Evolutionary conservation across 2,113 vertebrate genomes (phyloP).

Genomic region (Athene noctua): DNA sequence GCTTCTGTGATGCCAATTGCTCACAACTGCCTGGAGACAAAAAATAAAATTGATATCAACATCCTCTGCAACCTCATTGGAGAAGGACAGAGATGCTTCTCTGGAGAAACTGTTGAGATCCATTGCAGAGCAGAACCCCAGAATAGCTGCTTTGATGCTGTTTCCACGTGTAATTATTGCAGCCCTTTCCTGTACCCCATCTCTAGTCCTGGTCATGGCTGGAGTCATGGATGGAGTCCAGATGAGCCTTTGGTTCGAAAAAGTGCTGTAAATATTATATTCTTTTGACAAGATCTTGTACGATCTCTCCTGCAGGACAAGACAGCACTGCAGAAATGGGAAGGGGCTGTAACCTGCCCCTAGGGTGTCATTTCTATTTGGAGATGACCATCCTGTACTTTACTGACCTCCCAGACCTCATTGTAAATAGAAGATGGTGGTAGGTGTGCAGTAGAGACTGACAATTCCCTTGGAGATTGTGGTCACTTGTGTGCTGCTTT

Average conservation of each 20-base stretch:
- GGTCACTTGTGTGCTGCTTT: neutral
- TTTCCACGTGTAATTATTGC: neutral
- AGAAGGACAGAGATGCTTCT: neutral
- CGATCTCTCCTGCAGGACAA: neutral
- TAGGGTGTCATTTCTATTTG: neutral
- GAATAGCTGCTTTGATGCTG: neutral
- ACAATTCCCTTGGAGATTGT: neutral
- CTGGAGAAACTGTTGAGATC: neutral
- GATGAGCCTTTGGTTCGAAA: neutral
- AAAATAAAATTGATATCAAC: neutral
- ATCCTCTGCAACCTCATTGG: neutral
- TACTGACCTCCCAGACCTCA: neutral
- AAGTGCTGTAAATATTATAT: neutral
- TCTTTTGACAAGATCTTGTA: neutral
- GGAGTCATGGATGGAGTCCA: neutral
- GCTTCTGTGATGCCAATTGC: neutral
- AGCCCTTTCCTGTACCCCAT: neutral
- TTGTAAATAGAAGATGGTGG: neutral
- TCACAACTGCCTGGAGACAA: neutral
- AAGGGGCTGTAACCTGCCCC: neutral
- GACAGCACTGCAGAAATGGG: neutral
- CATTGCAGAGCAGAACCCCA: neutral
- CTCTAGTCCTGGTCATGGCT: neutral
- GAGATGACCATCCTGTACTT: neutral
- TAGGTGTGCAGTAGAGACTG: neutral